Conservation (phyloP, 1,140 invertebrate species). For the Oreohelix idahoensis region DNA sequence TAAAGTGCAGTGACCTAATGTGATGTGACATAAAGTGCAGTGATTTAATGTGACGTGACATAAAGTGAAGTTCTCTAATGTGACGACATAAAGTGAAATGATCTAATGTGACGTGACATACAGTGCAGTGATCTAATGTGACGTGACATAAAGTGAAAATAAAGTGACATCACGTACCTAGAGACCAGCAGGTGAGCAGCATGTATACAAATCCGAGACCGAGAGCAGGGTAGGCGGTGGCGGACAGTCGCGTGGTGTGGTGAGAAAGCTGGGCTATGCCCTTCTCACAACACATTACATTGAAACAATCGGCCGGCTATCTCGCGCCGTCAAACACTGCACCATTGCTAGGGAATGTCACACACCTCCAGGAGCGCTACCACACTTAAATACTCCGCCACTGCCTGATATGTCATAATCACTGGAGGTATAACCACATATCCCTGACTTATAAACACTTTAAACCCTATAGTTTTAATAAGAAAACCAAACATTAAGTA, state of each 20-base stretch:
- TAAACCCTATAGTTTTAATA: too few relatives aligned
- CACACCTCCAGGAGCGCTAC: not conserved
- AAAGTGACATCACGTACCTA: not conserved
- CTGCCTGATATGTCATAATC: not conserved
- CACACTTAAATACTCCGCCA: not conserved
- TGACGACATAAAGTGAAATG: not conserved
- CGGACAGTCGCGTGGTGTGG: not conserved
- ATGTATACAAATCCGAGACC: not conserved
- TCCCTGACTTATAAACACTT: too few relatives aligned
- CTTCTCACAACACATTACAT: slow-evolving; percentile 28
- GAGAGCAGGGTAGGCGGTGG: not conserved
- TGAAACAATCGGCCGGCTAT: not conserved
- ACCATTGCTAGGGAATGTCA: not conserved
- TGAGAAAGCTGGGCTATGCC: not conserved
- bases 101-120: not conserved
- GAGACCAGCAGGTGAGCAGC: not conserved
- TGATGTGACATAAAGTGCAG: not conserved
- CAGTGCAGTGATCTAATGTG: not conserved
- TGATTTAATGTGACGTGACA: not conserved
- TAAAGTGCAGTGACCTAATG: not conserved
- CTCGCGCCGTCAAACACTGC: not conserved
- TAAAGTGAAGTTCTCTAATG: not conserved
- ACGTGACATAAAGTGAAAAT: not conserved
- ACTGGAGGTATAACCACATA: not conserved
- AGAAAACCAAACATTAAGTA: too few relatives aligned